These are phyloP conservation scores for Drosophila repletoides DNA, from an alignment of 1,140 invertebrate species.

Conservation along the genomic window DNA sequence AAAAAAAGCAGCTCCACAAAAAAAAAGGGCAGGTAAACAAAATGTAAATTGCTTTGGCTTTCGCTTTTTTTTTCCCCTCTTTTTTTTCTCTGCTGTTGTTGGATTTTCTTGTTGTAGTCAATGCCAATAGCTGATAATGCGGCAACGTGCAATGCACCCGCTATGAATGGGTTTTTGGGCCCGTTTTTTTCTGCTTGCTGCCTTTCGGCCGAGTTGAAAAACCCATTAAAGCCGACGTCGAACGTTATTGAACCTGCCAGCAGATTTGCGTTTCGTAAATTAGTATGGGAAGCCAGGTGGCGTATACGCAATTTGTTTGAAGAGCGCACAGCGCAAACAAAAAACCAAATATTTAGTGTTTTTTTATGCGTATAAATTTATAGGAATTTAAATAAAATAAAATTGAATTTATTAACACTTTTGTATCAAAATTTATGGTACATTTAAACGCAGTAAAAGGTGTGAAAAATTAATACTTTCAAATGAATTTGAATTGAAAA, in stretches of 20 bases:
- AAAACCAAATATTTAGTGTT: slow-evolving; percentile 6
- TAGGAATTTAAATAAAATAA: neutral
- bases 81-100: slow-evolving; percentile 7
- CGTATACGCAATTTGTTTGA: slow-evolving; percentile 29
- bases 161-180: slow-evolving; percentile 9
- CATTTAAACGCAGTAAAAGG: too few relatives aligned
- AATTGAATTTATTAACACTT: neutral
- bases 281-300: slow-evolving; percentile 11
- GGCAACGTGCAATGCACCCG: slow-evolving; percentile 55
- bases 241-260: slow-evolving; percentile 60
- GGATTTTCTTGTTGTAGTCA: slow-evolving; percentile 27
- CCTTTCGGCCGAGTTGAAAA: slow-evolving; percentile 42
- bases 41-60: slow-evolving; percentile 66
- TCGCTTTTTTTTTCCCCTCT: slow-evolving; percentile 2
- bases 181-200: neutral
- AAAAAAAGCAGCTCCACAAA: neutral
- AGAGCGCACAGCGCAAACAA: too few relatives aligned
- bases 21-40: slow-evolving; percentile 46
- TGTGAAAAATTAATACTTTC: too few relatives aligned
- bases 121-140: slow-evolving; percentile 48
- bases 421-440: too few relatives aligned
- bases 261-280: slow-evolving; percentile 15
- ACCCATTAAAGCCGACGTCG: slow-evolving; percentile 46
- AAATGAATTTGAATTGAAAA: too few relatives aligned
- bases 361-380: slow-evolving; percentile 12